Percentiles rank a stretch among this genome's conserved stretches.
Conservation (phyloP, 2,113 vertebrate genomes). For the Leptodactylus fuscus region DNA sequence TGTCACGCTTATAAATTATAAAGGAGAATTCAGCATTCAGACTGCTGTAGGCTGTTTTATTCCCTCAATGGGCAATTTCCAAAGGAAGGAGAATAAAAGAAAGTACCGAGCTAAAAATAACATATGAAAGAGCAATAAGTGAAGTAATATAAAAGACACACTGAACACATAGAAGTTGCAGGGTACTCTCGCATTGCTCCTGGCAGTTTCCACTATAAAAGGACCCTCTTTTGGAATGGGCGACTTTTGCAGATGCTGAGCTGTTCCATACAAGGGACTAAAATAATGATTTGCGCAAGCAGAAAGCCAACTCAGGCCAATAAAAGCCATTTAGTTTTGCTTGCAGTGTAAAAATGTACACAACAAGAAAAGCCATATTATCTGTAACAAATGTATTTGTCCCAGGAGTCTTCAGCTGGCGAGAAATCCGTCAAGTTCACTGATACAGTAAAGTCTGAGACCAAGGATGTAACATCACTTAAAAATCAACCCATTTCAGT, state of each 20-base stretch:
- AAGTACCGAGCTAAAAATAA: slow-evolving; percentile 49
- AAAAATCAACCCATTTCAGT: neutral
- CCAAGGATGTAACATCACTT: neutral
- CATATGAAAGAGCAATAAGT: slow-evolving; percentile 34
- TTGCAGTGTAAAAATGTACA: slow-evolving; percentile 3
- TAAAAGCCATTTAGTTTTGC: slow-evolving; percentile 8
- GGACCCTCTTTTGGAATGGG: slow-evolving; percentile 10
- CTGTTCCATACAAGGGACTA: neutral
- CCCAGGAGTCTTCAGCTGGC: neutral
- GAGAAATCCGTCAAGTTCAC: neutral
- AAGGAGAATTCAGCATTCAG: slow-evolving; percentile 25
- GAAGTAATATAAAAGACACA: slow-evolving; percentile 38
- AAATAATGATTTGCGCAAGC: slow-evolving; percentile 2
- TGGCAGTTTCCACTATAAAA: slow-evolving; percentile 30
- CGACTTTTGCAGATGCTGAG: neutral
- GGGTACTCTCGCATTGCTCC: neutral
- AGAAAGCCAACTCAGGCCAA: slow-evolving; percentile 17
- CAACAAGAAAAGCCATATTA: neutral
- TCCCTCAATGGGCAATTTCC: slow-evolving; percentile 43
- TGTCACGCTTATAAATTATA: slow-evolving; percentile 50
- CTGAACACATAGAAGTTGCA: slow-evolving; percentile 36
- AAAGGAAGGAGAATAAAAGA: slow-evolving; percentile 42
- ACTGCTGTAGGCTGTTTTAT: slow-evolving; percentile 38
- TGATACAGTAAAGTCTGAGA: neutral
- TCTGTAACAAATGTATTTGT: neutral